Conservation (phyloP, 1,140 invertebrate species). For the Caenorhabditis remanei region DNA sequence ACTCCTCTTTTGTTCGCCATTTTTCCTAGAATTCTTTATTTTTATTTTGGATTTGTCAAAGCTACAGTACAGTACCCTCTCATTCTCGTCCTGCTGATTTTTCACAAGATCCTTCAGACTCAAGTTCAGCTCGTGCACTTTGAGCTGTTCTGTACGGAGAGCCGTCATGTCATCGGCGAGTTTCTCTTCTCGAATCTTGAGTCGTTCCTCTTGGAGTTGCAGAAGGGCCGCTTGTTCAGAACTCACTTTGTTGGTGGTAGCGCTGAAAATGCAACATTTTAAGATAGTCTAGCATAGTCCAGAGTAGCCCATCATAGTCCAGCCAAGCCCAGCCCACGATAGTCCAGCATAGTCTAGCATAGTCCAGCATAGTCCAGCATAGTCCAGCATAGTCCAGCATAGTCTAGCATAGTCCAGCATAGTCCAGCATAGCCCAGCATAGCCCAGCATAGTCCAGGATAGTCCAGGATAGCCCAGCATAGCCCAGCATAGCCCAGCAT, state of each 20-base stretch:
- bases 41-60: background rate
- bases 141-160: constrained; percentile 29
- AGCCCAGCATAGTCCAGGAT: no score
- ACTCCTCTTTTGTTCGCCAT: constrained; percentile 58
- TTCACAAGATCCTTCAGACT: constrained; percentile 46
- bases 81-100: constrained; percentile 47
- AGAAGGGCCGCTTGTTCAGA: background rate
- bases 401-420: no score
- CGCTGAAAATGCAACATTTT: background rate
- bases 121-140: constrained; percentile 59
- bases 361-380: no score
- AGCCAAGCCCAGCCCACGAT: no score
- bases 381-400: no score
- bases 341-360: no score
- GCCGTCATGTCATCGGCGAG: constrained; percentile 16
- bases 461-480: no score
- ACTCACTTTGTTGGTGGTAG: constrained; percentile 39
- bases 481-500: no score
- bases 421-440: no score
- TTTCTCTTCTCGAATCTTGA: constrained; percentile 56
- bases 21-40: background rate
- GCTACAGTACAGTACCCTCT: constrained; percentile 23
- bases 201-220: constrained; percentile 30
- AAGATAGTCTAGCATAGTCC: background rate
- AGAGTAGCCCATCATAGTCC: no score